Evolutionary conservation across 2,888 invertebrate species (phyloP).

Genomic region (Balanococcus diminutus): DNA sequence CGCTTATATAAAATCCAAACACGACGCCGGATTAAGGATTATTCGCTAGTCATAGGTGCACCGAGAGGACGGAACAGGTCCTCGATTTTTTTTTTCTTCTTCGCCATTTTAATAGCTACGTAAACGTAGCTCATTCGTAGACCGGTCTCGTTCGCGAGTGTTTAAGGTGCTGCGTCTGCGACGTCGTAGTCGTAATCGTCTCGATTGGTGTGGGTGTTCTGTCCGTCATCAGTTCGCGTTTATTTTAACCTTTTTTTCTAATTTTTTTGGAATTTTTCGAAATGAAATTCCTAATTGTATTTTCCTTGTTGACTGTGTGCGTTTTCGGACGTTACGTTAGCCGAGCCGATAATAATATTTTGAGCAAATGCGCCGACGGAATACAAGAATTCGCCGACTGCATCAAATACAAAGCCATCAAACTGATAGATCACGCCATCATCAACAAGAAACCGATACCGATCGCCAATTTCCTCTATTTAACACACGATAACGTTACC

Average conservation of each 20-base stretch:
- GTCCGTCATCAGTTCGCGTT: too few relatives aligned
- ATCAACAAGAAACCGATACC: constrained; percentile 49
- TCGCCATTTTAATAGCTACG: background rate
- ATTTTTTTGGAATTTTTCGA: background rate
- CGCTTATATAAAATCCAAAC: constrained; percentile 32
- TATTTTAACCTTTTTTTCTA: background rate
- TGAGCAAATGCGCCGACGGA: constrained; percentile 52
- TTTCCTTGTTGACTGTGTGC: constrained; percentile 26
- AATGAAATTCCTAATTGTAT: constrained; percentile 31
- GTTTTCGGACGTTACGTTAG: constrained; percentile 51
- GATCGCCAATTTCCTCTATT: constrained; percentile 45
- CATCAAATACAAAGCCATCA: constrained; percentile 41
- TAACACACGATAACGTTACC: constrained; percentile 44
- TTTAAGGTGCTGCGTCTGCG: background rate
- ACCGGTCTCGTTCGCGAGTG: background rate
- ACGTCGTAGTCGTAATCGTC: background rate
- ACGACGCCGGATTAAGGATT: constrained; percentile 4
- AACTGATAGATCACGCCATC: constrained; percentile 36
- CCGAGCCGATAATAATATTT: constrained; percentile 53
- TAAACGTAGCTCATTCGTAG: background rate
- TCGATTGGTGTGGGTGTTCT: background rate
- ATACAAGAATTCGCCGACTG: constrained; percentile 57
- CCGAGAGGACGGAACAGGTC: background rate
- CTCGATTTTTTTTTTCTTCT: background rate
- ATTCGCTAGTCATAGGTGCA: constrained; percentile 5